Evolutionary conservation across 1,140 invertebrate genomes (phyloP).

Genomic region (Eciton burchellii): DNA sequence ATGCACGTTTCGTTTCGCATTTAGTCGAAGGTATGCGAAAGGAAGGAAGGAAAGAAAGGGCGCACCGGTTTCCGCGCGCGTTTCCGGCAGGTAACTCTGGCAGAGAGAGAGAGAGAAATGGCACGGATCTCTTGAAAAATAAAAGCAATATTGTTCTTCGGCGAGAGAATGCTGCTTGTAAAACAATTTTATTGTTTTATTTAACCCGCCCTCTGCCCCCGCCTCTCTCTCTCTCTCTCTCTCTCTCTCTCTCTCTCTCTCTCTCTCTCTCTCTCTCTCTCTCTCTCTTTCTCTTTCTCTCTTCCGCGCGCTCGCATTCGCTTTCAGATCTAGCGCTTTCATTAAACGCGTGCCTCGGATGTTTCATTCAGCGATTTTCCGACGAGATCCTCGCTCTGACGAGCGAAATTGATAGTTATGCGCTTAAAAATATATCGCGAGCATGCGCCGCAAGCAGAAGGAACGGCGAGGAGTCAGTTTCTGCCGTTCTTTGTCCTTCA

Average conservation of each 20-base stretch:
- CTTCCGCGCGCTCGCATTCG: neutral
- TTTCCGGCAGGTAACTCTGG: neutral
- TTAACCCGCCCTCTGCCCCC: no score
- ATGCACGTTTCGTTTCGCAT: slow-evolving; percentile 22
- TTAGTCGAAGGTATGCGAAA: slow-evolving; percentile 41
- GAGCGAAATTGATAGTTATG: slow-evolving; percentile 37
- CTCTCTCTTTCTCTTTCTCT: neutral
- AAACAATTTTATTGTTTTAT: slow-evolving; percentile 62
- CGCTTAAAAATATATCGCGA: slow-evolving; percentile 34
- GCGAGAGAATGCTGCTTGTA: slow-evolving; percentile 38
- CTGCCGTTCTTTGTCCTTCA: neutral
- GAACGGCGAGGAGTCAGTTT: no score
- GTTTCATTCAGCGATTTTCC: slow-evolving; percentile 52
- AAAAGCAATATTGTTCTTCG: slow-evolving; percentile 54
- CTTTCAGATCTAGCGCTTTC: slow-evolving; percentile 45
- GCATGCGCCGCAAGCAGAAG: neutral
- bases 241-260: neutral
- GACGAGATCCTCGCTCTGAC: slow-evolving; percentile 45
- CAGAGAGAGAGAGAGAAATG: slow-evolving; percentile 21
- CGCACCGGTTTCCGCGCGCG: neutral
- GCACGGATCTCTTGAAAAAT: slow-evolving; percentile 48
- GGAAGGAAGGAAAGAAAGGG: slow-evolving; percentile 24
- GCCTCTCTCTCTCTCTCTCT: neutral
- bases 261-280: neutral
- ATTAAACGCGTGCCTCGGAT: slow-evolving; percentile 57